A percentile compares a stretch with the other conserved stretches of the same genome.
Evolutionary conservation across 2,888 invertebrate species (phyloP).

Genomic region (Atethmia centrago): DNA sequence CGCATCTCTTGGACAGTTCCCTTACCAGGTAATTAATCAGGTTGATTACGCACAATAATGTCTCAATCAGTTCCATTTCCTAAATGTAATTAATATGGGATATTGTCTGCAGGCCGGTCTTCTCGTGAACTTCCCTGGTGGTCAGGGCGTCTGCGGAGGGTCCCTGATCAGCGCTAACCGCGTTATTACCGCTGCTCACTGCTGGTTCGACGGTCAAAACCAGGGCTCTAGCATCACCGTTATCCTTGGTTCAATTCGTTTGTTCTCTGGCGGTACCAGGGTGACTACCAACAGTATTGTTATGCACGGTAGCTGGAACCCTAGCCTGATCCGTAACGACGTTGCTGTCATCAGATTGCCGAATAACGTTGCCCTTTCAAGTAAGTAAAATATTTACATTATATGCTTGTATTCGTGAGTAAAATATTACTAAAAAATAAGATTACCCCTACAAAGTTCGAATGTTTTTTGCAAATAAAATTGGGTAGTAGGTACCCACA

Average conservation of each 20-base stretch:
- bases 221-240: slow-evolving; percentile 74
- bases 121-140: slow-evolving; percentile 19
- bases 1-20: slow-evolving; percentile 61
- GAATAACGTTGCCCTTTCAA: background rate
- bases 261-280: slow-evolving; percentile 79
- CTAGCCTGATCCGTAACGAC: slow-evolving; percentile 74
- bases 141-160: slow-evolving; percentile 75
- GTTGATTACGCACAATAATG: background rate
- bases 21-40: slow-evolving; percentile 62
- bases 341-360: slow-evolving; percentile 47
- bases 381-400: slow-evolving; percentile 10
- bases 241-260: slow-evolving; percentile 73
- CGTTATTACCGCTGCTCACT: slow-evolving; percentile 81
- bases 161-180: slow-evolving; percentile 70
- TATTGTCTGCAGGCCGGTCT: slow-evolving; percentile 56
- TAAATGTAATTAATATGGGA: background rate
- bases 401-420: background rate
- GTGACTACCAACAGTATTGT: slow-evolving; percentile 65
- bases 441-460: background rate
- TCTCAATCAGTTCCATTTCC: background rate
- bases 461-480: background rate
- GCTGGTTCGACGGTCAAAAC: slow-evolving; percentile 79
- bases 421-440: background rate
- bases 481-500: background rate
- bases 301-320: slow-evolving; percentile 74